Conservation (phyloP, 2,113 vertebrate species). For the Aspidoscelis tigris region DNA sequence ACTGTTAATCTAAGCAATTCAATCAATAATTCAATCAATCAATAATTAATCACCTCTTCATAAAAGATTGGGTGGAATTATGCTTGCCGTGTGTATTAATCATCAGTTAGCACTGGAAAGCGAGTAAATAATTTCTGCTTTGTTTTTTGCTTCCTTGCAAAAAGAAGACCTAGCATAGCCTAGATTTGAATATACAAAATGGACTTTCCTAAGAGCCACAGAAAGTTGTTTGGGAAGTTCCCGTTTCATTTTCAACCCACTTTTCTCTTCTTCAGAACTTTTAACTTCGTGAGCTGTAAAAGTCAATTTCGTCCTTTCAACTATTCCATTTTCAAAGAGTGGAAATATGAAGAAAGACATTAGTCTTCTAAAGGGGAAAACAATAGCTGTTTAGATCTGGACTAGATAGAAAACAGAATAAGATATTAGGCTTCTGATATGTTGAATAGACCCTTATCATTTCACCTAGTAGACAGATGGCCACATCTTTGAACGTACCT, state of each 20-base stretch:
- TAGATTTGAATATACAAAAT: neutral
- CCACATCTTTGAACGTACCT: neutral
- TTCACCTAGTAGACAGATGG: neutral
- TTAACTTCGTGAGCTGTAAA: neutral
- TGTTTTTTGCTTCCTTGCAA: neutral
- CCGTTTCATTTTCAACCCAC: neutral
- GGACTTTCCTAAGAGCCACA: no score
- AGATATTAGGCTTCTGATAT: neutral
- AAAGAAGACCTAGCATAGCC: neutral
- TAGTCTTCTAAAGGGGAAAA: neutral
- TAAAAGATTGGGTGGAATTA: neutral
- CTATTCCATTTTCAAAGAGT: neutral
- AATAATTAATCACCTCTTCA: conserved; percentile 13
- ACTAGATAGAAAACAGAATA: neutral
- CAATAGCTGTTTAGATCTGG: neutral
- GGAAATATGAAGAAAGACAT: neutral
- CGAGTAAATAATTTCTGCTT: neutral
- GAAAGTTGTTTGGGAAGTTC: neutral
- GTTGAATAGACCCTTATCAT: neutral
- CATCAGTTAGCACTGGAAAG: neutral
- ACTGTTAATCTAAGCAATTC: conserved; percentile 15
- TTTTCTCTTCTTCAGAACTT: neutral
- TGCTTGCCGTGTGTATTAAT: neutral
- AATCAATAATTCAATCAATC: neutral
- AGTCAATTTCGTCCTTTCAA: neutral